These are phyloP conservation scores for Xenops minutus DNA, from an alignment of 2,797 vertebrate species.

Conservation along the genomic window DNA sequence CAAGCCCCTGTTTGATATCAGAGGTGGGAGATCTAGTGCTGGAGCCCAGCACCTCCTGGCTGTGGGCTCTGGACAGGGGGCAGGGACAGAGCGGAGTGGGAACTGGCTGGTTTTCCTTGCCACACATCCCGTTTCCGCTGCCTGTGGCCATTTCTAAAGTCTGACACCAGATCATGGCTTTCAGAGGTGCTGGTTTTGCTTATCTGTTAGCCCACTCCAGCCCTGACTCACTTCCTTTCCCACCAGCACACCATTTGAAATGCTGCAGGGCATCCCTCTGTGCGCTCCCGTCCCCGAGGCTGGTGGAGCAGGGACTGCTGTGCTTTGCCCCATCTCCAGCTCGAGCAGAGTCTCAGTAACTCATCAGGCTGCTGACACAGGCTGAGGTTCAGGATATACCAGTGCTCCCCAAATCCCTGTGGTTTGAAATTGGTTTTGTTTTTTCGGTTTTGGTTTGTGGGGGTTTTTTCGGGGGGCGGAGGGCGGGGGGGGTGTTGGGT, in stretches of 20 bases:
- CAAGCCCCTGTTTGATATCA: accelerated
- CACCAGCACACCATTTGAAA: background rate
- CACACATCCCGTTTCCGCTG: background rate
- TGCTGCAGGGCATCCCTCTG: background rate
- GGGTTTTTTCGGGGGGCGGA: too few relatives aligned
- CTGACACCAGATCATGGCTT: background rate
- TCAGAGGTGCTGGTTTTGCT: background rate
- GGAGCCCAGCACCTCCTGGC: background rate
- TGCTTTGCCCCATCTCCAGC: background rate
- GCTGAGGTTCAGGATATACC: background rate
- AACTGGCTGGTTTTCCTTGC: background rate
- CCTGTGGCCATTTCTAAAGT: background rate
- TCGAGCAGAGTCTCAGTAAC: background rate
- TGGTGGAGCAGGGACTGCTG: background rate
- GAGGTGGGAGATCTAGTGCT: background rate
- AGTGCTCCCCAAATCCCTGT: background rate
- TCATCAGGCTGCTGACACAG: accelerated
- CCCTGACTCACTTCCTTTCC: constrained; percentile 62
- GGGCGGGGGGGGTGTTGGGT: too few relatives aligned
- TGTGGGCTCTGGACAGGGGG: background rate
- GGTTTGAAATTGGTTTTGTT: too few relatives aligned
- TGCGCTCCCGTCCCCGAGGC: background rate
- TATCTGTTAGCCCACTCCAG: background rate
- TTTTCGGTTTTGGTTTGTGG: too few relatives aligned
- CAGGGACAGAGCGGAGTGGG: background rate